Percentiles rank a stretch among this genome's conserved stretches.
phyloP scores from a whole-genome alignment of 1,140 invertebrate genomes.

The Galendromus occidentalis region DNA sequence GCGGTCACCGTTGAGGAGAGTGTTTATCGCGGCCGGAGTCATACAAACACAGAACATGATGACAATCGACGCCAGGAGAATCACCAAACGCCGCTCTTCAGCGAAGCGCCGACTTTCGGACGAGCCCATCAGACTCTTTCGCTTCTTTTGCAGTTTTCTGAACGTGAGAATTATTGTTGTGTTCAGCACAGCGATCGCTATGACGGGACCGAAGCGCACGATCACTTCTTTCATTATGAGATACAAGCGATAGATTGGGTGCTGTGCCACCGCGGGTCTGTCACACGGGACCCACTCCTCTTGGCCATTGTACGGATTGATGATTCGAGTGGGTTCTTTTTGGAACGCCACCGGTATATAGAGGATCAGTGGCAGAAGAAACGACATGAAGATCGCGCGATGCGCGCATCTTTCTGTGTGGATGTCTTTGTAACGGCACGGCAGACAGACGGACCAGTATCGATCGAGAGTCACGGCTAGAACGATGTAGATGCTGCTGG shows the following conservation, averaged over 20 bases:
- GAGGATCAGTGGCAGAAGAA: slow-evolving; percentile 24
- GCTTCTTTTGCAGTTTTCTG: slow-evolving; percentile 39
- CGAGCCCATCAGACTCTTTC: slow-evolving; percentile 37
- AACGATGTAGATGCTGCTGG: slow-evolving; percentile 29
- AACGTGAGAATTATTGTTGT: slow-evolving; percentile 46
- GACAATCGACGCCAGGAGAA: slow-evolving; percentile 47
- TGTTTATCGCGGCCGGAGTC: slow-evolving; percentile 50
- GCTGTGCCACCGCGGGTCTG: slow-evolving; percentile 19
- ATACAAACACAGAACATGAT: slow-evolving; percentile 50
- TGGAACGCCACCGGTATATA: slow-evolving; percentile 25
- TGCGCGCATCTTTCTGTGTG: slow-evolving; percentile 25
- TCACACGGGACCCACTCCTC: slow-evolving; percentile 16
- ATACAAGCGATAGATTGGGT: slow-evolving; percentile 21
- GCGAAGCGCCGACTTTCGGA: slow-evolving; percentile 27
- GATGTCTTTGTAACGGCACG: slow-evolving; percentile 26
- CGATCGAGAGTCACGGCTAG: slow-evolving; percentile 29
- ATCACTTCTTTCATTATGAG: slow-evolving; percentile 21
- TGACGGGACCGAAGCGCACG: slow-evolving; percentile 34
- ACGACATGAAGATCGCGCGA: slow-evolving; percentile 24
- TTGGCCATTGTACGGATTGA: background rate
- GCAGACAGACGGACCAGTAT: slow-evolving; percentile 28
- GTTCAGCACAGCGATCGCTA: slow-evolving; percentile 43
- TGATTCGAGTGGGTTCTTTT: slow-evolving; percentile 17
- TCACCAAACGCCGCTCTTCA: slow-evolving; percentile 45
- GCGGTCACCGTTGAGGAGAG: slow-evolving; percentile 27